Conservation (phyloP, 2,113 vertebrate genomes). For the Dipodomys spectabilis region DNA sequence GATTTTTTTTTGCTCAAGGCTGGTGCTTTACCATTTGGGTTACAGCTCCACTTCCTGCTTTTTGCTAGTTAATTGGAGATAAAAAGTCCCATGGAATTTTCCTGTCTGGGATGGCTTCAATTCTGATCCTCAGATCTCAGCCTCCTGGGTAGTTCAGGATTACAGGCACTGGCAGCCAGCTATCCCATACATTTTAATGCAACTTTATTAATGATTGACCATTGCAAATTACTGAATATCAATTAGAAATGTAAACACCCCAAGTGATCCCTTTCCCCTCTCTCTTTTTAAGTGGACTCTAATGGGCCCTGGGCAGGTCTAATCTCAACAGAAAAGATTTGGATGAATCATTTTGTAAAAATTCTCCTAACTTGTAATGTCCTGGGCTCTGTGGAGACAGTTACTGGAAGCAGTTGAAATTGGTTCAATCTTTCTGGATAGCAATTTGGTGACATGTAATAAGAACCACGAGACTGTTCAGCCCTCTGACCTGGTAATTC, state of each 20-base stretch:
- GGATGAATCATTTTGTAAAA: conserved; percentile 53
- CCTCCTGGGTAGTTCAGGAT: too few species aligned
- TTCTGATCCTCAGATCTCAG: too few species aligned
- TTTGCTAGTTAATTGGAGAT: too few species aligned
- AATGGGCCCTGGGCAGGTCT: neutral
- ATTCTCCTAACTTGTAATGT: conserved; percentile 24
- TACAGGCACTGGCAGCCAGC: too few species aligned
- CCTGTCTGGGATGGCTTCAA: too few species aligned
- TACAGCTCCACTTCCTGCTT: too few species aligned
- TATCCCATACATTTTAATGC: neutral
- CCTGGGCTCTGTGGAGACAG: neutral
- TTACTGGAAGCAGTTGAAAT: conserved; percentile 44
- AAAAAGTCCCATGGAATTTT: too few species aligned
- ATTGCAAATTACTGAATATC: conserved; percentile 24
- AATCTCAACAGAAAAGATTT: conserved; percentile 44
- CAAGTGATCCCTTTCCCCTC: neutral
- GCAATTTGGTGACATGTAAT: conserved; percentile 73
- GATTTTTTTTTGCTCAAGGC: too few species aligned
- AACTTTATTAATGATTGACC: neutral
- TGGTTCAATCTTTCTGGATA: conserved; percentile 72
- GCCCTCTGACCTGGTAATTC: conserved; percentile 76
- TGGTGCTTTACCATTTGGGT: too few species aligned
- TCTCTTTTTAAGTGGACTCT: conserved; percentile 25
- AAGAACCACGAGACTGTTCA: conserved; percentile 64
- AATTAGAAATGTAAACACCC: conserved; percentile 46